Conservation (phyloP, 53 echinoderm and acorn worm species). For the Glandiceps talaboti region DNA sequence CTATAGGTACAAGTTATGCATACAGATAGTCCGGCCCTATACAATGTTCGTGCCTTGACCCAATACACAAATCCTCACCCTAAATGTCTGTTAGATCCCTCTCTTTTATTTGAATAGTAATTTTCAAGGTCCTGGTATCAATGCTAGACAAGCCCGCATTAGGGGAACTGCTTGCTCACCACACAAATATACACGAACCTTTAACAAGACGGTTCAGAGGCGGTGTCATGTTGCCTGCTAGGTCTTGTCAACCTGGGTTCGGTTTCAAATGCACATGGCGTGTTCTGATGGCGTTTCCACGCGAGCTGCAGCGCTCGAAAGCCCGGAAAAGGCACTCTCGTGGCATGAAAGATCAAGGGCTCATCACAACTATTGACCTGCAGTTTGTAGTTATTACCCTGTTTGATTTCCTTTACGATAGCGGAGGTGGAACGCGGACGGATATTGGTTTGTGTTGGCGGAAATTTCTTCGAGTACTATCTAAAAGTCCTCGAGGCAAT, state of each 20-base stretch:
- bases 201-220: neutral
- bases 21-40: neutral
- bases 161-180: neutral
- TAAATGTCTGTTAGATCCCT: neutral
- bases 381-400: neutral
- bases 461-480: neutral
- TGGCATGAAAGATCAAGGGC: neutral
- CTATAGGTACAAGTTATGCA: neutral
- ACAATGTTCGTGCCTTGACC: neutral
- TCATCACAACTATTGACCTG: neutral
- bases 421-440: neutral
- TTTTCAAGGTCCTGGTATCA: neutral
- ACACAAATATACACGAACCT: neutral
- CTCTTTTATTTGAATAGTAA: neutral
- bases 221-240: neutral
- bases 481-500: too few species aligned
- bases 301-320: neutral
- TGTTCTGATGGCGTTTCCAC: neutral
- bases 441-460: neutral
- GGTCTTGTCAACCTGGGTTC: neutral
- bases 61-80: neutral
- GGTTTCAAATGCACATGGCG: neutral
- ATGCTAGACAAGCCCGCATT: neutral
- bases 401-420: neutral
- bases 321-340: neutral